phyloP scores from a whole-genome alignment of 2,888 invertebrate genomes.

The Xylota sylvarum region DNA sequence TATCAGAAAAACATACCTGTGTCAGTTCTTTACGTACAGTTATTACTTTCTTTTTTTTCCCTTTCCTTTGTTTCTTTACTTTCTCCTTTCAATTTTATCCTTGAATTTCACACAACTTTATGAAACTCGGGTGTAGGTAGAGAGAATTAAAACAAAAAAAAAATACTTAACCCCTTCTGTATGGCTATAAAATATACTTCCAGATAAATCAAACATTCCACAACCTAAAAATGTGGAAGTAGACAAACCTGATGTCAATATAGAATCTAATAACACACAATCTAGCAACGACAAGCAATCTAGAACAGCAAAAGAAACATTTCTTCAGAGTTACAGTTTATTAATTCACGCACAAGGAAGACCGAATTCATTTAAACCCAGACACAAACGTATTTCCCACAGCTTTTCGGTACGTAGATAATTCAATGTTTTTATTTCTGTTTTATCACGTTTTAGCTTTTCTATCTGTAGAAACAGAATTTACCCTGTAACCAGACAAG shows the following conservation, averaged over 20 bases:
- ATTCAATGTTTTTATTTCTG: background rate
- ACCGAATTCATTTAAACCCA: conserved; percentile 13
- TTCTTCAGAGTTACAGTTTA: conserved; percentile 20
- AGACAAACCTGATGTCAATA: background rate
- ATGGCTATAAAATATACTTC: too few species aligned
- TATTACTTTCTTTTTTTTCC: too few species aligned
- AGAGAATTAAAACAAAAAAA: too few species aligned
- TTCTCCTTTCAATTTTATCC: too few species aligned
- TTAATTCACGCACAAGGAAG: conserved; percentile 12
- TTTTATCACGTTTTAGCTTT: background rate
- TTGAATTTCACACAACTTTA: too few species aligned
- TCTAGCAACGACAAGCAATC: background rate
- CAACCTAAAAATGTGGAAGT: background rate
- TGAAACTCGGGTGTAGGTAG: too few species aligned
- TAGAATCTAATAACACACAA: background rate
- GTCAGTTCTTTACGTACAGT: too few species aligned
- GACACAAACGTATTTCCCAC: conserved; percentile 18
- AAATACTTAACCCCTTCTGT: too few species aligned
- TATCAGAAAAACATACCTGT: too few species aligned
- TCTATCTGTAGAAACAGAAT: conserved; percentile 5
- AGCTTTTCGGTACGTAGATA: conserved; percentile 23
- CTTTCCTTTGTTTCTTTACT: too few species aligned
- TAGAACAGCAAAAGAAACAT: conserved; percentile 12
- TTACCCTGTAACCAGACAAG: conserved; percentile 59
- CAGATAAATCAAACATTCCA: conserved; percentile 40